Base-by-base conservation (phyloP, 1,140 invertebrate species). In the Caenorhabditis remanei region DNA sequence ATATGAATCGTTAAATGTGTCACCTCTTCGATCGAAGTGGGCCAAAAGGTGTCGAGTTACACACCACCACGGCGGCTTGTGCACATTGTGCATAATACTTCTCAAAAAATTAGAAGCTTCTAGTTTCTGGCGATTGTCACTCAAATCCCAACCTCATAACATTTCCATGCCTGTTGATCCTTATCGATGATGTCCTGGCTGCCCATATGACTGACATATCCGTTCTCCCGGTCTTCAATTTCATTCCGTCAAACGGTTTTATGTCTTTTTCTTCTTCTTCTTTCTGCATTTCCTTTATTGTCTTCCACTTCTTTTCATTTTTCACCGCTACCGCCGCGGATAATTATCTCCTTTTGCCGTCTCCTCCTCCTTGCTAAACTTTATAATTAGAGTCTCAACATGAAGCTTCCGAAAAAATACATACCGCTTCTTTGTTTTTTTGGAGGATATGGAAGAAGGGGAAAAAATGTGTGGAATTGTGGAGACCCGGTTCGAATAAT, bases 401-500 rank as follows among this genome's bases (percentile, higher is more conserved):
- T 40, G 40, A 71, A 43, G 41, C 40, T 46, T 46, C 14, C 13
- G 4, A 11, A 16, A 24, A 24, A 50, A 19, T 79, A 14, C 63
- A 67, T 67, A 40, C 21, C 46, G n/a, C n/a, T 19, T 71, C 11
- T 24, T 16, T 46, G 6, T 79, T 79, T 53, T n/a, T 79, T 79
- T 8, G 71, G 9, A 4, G 21, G 7, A 16, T 8, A 46, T 46
- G 16, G 16, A n/a, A 32, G 32, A 32, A 32, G 32, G 50, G 14
- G 50, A 53, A 53, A 79, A 32, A 79, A 79, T 79, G 43, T 19
- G 21, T 50, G 71, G 71, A 50, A 79, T 79, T 79, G 46, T 50
- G 21, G 24, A 79, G 71, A 79, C 71, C 71, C 71, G 71, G 71
- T 79, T 79, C 71, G n/a, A 79, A 79, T 79, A 79, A 79, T 79